Conservation (phyloP, 2,797 vertebrate species). For the Melanotaenia boesemani region DNA sequence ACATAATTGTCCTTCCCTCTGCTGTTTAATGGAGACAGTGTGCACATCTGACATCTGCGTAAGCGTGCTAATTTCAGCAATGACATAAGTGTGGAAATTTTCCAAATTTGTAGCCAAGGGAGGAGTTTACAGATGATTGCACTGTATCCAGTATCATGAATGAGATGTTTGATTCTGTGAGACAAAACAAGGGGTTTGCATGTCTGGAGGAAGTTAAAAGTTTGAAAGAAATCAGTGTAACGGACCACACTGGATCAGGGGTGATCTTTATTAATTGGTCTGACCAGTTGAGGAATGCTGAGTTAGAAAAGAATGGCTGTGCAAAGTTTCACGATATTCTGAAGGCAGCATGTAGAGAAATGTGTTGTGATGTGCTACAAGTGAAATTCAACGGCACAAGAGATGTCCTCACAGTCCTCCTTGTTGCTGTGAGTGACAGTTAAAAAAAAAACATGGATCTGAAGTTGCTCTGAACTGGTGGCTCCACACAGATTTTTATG, state of each 20-base stretch:
- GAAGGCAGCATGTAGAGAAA: slow-evolving; percentile 31
- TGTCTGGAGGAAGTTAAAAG: slow-evolving; percentile 11
- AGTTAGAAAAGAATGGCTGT: slow-evolving; percentile 31
- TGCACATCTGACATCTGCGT: slow-evolving; percentile 65
- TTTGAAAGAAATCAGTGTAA: slow-evolving; percentile 4
- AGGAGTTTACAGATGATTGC: slow-evolving; percentile 64
- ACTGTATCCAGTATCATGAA: slow-evolving; percentile 32
- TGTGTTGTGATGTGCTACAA: slow-evolving; percentile 65
- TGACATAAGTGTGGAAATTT: slow-evolving; percentile 55
- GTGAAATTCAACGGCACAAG: slow-evolving; percentile 76
- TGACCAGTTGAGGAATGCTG: slow-evolving; percentile 49
- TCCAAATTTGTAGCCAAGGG: slow-evolving; percentile 59
- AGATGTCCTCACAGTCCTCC: slow-evolving; percentile 72
- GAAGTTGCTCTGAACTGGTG: slow-evolving; percentile 30
- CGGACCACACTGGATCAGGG: slow-evolving; percentile 9
- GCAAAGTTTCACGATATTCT: slow-evolving; percentile 45
- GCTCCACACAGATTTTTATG: slow-evolving; percentile 35
- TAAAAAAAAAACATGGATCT: slow-evolving; percentile 71
- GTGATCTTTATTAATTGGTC: slow-evolving; percentile 43
- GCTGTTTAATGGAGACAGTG: slow-evolving; percentile 70
- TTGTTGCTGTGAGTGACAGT: slow-evolving; percentile 73
- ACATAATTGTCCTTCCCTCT: slow-evolving; percentile 67
- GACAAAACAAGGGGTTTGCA: slow-evolving; percentile 23
- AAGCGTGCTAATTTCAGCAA: slow-evolving; percentile 65
- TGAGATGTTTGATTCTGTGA: slow-evolving; percentile 39